These are phyloP conservation scores for Stictocephala bisonia DNA, from an alignment of 2,888 invertebrate species.

Conservation along the genomic window DNA sequence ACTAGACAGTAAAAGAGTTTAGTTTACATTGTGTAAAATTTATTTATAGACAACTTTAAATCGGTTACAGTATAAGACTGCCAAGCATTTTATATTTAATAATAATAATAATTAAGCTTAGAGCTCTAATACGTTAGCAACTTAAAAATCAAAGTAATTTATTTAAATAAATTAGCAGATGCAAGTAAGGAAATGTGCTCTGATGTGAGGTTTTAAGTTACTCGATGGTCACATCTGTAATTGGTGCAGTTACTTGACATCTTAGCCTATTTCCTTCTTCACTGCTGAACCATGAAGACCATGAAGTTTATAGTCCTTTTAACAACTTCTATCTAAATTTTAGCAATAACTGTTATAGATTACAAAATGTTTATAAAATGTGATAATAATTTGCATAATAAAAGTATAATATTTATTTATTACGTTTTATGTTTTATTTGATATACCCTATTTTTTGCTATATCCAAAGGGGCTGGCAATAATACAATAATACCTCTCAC, in stretches of 20 bases:
- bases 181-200: conserved; percentile 34
- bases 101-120: conserved; percentile 54
- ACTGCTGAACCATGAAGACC: background rate
- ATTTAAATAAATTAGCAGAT: conserved; percentile 12
- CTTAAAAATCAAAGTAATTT: conserved; percentile 34
- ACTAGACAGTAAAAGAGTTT: conserved; percentile 46
- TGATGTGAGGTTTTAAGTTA: conserved; percentile 7
- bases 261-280: conserved; percentile 37
- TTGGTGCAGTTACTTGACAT: conserved; percentile 6
- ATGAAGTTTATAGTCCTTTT: conserved; percentile 21
- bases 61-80: conserved; percentile 58
- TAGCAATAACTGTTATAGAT: conserved; percentile 36
- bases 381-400: conserved; percentile 51
- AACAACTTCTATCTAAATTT: conserved; percentile 40
- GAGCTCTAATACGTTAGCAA: conserved; percentile 52
- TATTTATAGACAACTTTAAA: conserved; percentile 43
- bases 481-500: too few species aligned
- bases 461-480: too few species aligned
- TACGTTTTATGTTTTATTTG: background rate
- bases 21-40: conserved; percentile 48
- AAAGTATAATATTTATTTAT: conserved; percentile 45
- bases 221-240: conserved; percentile 12
- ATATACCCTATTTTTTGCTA: background rate
- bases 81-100: conserved; percentile 56
- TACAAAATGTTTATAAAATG: conserved; percentile 43